phyloP scores from a whole-genome alignment of 64 coral and sea anemone species.

The Actinia equina region DNA sequence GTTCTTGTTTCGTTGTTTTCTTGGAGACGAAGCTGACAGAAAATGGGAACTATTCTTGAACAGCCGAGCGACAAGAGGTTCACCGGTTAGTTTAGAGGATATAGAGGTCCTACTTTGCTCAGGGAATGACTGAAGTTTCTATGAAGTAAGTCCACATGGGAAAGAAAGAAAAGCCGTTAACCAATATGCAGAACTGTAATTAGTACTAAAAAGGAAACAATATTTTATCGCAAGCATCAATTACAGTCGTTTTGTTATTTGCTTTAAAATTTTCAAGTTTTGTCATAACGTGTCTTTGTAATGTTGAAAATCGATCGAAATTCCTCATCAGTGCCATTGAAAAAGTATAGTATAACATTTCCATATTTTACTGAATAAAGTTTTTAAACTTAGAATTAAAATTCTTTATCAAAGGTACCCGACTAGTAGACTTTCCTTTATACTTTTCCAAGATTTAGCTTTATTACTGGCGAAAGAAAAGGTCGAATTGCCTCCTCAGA shows the following conservation, averaged over 20 bases:
- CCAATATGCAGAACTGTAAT: neutral
- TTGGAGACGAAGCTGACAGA: conserved; percentile 22
- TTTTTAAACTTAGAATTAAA: no score
- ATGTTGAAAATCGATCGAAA: no score
- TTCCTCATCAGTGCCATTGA: no score
- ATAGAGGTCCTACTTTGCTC: conserved; percentile 40
- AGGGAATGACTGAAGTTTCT: neutral
- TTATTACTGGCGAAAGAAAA: no score
- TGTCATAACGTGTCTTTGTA: neutral
- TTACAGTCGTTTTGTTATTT: conserved; percentile 1
- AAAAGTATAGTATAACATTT: no score
- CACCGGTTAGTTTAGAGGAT: conserved; percentile 28
- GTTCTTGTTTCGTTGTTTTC: conserved; percentile 23
- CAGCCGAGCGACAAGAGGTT: neutral
- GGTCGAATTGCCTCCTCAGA: no score
- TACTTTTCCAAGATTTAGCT: no score
- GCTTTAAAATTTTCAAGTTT: neutral
- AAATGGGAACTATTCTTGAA: conserved; percentile 19
- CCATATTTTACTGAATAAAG: no score
- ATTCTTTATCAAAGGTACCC: no score
- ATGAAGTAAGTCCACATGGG: no score
- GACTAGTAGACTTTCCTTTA: no score
- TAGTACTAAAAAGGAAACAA: neutral
- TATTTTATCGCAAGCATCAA: neutral
- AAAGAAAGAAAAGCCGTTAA: no score